These are phyloP conservation scores for Trachelus troglodyta DNA, from an alignment of 2,888 invertebrate genomes.

Conservation along the genomic window DNA sequence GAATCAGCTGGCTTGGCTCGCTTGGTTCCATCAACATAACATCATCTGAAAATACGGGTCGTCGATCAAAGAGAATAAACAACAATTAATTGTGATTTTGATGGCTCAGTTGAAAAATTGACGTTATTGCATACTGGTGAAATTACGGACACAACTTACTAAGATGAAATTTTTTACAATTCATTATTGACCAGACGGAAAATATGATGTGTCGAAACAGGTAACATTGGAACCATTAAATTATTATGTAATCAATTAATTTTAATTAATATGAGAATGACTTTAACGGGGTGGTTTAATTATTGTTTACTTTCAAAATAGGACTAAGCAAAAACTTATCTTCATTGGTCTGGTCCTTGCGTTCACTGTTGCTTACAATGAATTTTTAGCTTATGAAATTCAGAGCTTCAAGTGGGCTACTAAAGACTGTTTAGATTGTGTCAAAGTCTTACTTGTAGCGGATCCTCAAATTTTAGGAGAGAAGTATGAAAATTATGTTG, in stretches of 20 bases:
- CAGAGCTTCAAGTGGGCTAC: conserved; percentile 67
- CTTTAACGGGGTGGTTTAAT: background rate
- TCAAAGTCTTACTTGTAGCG: conserved; percentile 79
- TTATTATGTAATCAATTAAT: background rate
- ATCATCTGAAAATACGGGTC: too few species aligned
- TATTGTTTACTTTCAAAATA: conserved; percentile 17
- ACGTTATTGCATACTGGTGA: background rate
- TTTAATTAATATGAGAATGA: background rate
- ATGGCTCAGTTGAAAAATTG: background rate
- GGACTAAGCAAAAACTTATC: conserved; percentile 45
- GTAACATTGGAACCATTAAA: background rate
- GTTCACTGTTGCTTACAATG: conserved; percentile 67
- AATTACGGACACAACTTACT: background rate
- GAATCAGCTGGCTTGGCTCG: too few species aligned
- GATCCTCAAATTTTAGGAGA: conserved; percentile 95
- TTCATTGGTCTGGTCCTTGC: conserved; percentile 41
- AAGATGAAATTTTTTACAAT: background rate
- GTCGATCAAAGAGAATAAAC: background rate
- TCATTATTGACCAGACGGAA: background rate
- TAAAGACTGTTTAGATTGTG: conserved; percentile 68
- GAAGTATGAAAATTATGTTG: conserved; percentile 74
- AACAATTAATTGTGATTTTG: background rate
- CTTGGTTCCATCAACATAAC: too few species aligned
- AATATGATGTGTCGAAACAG: conserved; percentile 24
- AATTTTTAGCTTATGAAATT: conserved; percentile 71